Evolutionary conservation across 2,888 invertebrate species (phyloP), one percentile per base, ranked within the genome.

Genomic region (Aplocera efformata): DNA sequence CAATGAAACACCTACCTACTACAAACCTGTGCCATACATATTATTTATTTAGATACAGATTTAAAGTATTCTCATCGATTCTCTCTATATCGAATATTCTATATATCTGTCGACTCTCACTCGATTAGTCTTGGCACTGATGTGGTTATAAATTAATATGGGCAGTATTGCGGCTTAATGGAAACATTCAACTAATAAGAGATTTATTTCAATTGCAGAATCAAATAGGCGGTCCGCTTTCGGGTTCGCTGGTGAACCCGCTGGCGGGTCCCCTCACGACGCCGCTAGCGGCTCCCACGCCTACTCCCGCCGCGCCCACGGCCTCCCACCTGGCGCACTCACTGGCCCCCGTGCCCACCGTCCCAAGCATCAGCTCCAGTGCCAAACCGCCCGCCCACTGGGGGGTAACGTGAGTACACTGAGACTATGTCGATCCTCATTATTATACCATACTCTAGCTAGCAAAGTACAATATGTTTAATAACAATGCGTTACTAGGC

Each of bases 361-460:
- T 88, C 57, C 81, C 85, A 60, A 83, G 88, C 71, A 84, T 86
- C 72, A 82, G 84, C 64, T 81, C 82, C 42, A 76, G 83, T 42
- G 81, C 84, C 55, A 88, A 88, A 56, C 84, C 88, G 56, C 82
- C 88, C 52, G 83, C 88, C 49, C 88, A 89, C 64, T 89, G 89
- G 89, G 88, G 89, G 56, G 83, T 88, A 66, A 88, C 88, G 89
- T 89, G 72, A 83, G 82, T 85, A 78, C 52, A 61, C 46, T 20
- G 1, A 1, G n/a, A 8, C 21, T 22, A 17, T 17, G 5, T 17
- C 13, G 13, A 17, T 17, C 2, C 5, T 17, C 13, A 17, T 17
- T 5, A 17, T 5, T 17, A 17, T 5, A 17, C 13, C 3, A 5
- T 17, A 3, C 13, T 17, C 13, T 5, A 17, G 3, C 2, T n/a